These are phyloP conservation scores for Aricia artaxerxes DNA, from an alignment of 2,888 invertebrate species.

Conservation along the genomic window DNA sequence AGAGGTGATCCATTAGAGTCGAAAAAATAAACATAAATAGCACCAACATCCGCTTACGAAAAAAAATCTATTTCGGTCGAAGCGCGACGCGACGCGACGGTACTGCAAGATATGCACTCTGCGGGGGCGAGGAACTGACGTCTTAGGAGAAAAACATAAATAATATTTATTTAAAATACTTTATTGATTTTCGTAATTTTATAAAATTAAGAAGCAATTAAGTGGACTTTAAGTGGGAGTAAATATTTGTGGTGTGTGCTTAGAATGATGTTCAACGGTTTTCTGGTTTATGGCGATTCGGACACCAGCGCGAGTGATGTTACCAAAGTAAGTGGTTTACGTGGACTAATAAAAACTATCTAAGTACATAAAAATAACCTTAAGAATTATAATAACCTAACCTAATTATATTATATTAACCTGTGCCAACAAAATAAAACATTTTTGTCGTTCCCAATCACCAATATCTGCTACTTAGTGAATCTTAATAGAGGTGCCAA, in stretches of 20 bases:
- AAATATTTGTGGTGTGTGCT: slow-evolving; percentile 28
- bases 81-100: neutral
- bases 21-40: slow-evolving; percentile 25
- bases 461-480: no score
- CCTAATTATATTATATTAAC: no score
- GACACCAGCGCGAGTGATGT: slow-evolving; percentile 71
- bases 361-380: no score
- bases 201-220: neutral
- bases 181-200: no score
- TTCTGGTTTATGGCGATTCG: slow-evolving; percentile 66
- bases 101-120: neutral
- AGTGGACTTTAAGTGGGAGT: neutral
- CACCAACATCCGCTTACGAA: slow-evolving; percentile 31
- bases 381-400: no score
- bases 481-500: no score
- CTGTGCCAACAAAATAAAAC: no score
- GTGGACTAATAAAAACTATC: neutral
- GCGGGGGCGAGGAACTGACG: slow-evolving; percentile 15
- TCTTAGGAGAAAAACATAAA: neutral
- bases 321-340: slow-evolving; percentile 57
- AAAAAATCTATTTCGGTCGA: slow-evolving; percentile 26
- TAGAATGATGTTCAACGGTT: slow-evolving; percentile 71
- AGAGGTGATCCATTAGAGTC: slow-evolving; percentile 1
- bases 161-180: no score
- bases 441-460: no score